phyloP scores from a whole-genome alignment of 1,140 invertebrate species.

The Aricia agestis region DNA sequence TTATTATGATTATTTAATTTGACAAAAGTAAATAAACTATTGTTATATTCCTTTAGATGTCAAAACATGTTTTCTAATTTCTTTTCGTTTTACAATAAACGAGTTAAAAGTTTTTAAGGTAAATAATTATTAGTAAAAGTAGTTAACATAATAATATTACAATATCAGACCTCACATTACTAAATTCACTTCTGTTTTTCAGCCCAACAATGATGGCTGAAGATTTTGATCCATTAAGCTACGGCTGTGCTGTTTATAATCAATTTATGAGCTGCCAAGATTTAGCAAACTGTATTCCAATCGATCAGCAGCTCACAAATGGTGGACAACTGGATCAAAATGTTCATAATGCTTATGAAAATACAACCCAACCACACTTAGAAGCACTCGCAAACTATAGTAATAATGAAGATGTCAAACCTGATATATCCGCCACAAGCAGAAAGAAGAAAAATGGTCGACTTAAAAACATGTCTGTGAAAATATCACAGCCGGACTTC shows the following conservation, averaged over 20 bases:
- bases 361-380: not conserved
- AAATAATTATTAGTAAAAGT: too few species aligned
- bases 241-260: conserved; percentile 2
- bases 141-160: too few species aligned
- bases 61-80: too few species aligned
- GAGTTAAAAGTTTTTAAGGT: too few species aligned
- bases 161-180: too few species aligned
- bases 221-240: conserved; percentile 10
- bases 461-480: conserved; percentile 51
- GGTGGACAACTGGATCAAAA: not conserved
- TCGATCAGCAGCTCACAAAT: not conserved
- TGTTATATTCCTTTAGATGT: too few species aligned
- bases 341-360: not conserved
- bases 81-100: too few species aligned
- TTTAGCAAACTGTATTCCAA: not conserved
- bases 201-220: not conserved
- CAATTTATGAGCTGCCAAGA: not conserved
- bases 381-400: not conserved
- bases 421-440: conserved; percentile 25
- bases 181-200: not conserved
- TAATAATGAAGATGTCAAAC: conserved; percentile 24
- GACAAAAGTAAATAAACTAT: not conserved
- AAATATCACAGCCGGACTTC: conserved; percentile 54
- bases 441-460: conserved; percentile 37
- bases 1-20: not conserved